These are phyloP conservation scores for Prionailurus bengalensis DNA, from an alignment of 2,113 vertebrate species.

Conservation along the genomic window DNA sequence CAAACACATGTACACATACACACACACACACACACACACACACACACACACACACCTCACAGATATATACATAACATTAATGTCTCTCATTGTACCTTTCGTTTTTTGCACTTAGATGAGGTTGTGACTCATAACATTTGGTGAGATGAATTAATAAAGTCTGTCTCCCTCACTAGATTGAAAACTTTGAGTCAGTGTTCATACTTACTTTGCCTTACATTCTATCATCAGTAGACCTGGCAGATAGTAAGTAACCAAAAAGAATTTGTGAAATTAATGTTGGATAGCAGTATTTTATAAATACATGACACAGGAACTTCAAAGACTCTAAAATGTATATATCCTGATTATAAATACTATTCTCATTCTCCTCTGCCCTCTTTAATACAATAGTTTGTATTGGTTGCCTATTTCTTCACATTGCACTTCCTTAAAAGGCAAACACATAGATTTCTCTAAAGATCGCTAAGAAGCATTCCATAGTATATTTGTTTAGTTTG, in stretches of 20 bases:
- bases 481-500: background rate
- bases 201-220: background rate
- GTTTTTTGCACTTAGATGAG: background rate
- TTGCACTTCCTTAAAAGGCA: background rate
- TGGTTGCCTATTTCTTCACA: background rate
- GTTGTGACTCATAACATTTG: background rate
- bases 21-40: background rate
- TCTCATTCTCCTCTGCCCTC: background rate
- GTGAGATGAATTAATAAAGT: constrained; percentile 16
- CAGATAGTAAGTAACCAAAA: background rate
- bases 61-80: background rate
- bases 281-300: background rate
- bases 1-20: background rate
- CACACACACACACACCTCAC: background rate
- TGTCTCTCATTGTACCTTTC: background rate
- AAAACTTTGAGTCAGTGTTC: constrained; percentile 8
- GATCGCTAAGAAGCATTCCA: background rate
- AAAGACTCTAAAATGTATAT: background rate
- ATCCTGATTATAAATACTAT: background rate
- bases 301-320: background rate
- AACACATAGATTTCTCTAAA: background rate
- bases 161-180: background rate
- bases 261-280: background rate
- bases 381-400: background rate
- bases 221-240: background rate